Base-by-base conservation (phyloP, 35 echinoderm and acorn worm genomes). In the Ophiothrix spiculata region DNA sequence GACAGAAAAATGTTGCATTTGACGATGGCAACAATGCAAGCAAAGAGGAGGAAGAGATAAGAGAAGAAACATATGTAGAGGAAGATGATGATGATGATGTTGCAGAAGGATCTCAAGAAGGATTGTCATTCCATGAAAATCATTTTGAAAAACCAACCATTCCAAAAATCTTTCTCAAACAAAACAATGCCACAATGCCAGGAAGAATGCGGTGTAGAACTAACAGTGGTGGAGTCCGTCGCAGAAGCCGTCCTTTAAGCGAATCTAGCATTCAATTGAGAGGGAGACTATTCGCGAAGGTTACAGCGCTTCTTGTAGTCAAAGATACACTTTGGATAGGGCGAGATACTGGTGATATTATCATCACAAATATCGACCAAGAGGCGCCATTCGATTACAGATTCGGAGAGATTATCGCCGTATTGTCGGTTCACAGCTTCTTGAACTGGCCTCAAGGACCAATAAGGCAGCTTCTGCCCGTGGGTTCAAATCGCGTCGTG, bases 251-350 rank as follows among this genome's bases (percentile, higher is more conserved):
- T 37, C 81, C 81, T 36, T 84, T 63, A 28, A 63, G 42, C 31
- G 81, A 84, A 0, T 35, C 49, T 35, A 12, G 32, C 2, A 1
- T 36, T 0, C 42, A 32, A 0, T 37, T 1, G 13, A 36, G 11
- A 0, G 31, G 35, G 15, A 1, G 1, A 0, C 10, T 35, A 6
- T 36, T 75, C 29, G 38, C 81, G 23, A 76, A 88, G 79, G 56
- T 88, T 1, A 88, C 40, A 36, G 31, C 92, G 31, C 39, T 93
- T 32, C 42, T 89, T 25, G 87, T 76, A 0, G 74, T 93, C 41
- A 88, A 93, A 60, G 85, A 90, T 75, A 85, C 87, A 0, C 81
- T 93, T 35, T 93, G 86, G 92, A 64, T 93, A 34, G 92, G 92
- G 35, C 77, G 77, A 64, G 49, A 75, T 12, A 56, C 31, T 32